Evolutionary conservation across 30 jellyfish, hydroid and myxozoan species (phyloP), one percentile per base, ranked within the genome.

Genomic region (Sanderia malayensis): DNA sequence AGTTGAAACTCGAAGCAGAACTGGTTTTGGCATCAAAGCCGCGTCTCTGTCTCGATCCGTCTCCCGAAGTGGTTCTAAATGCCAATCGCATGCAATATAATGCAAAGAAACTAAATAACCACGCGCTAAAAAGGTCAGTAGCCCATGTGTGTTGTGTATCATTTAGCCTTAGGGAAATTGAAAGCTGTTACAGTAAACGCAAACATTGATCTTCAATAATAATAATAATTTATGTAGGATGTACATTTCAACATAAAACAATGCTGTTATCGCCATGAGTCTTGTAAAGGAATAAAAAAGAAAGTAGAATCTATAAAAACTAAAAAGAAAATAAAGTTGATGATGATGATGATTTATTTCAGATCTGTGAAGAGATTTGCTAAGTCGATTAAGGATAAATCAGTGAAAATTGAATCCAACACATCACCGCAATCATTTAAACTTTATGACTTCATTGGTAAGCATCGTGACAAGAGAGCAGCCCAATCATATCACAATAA

Each of bases 21-120:
- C 81, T 92, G 62, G 95, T 92, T 1, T 81, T 83, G 29, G 98
- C 98, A 24, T 61, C 74, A 49, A 64, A 79, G 67, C 98, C 98
- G 1, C 75, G 89, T 7, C 87, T 92, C 9, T 70, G 87, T 46
- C 67, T 92, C 45, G 96, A 84, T 60, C 98, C 98, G 15, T 78
- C 96, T 55, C 96, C 98, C 11, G 86, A 76, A 9, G 95, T 89
- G n/a, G 82, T 89, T 37, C 74, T 67, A 47, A 52, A 76, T 57
- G 97, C 97, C 24, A 89, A 89, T 72, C 86, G 86, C 31, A 89
- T 46, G 15, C 97, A 89, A 67, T 82, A 64, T 72, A 82, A 89
- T 32, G 94, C 97, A 58, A 89, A 82, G 71, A 89, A 89, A 47
- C 85, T 92, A 71, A 89, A 77, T 72, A 77, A 89, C 58, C 89